Conservation (phyloP, 2,113 vertebrate species). For the Tachuris rubrigastra region DNA sequence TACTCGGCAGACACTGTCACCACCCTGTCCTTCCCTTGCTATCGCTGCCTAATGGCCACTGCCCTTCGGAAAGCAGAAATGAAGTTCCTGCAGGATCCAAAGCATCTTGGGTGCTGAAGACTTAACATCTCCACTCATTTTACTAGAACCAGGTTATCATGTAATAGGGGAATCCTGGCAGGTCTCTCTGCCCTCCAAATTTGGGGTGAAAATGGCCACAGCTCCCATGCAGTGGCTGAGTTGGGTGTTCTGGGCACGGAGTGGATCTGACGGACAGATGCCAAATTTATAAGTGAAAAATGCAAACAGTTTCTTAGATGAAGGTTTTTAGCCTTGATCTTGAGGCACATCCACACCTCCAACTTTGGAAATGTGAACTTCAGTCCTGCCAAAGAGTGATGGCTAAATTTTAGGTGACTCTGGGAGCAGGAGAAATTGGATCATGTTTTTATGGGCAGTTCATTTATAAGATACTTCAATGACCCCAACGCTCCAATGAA, state of each 20-base stretch:
- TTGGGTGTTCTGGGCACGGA: not conserved
- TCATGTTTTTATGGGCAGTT: not conserved
- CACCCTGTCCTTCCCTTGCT: not conserved
- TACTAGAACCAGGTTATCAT: not conserved
- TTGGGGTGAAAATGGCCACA: not conserved
- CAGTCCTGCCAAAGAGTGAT: not conserved
- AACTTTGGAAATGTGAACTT: rapidly evolving
- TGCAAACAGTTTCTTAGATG: not conserved
- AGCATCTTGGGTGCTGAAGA: not conserved
- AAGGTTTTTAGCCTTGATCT: not conserved
- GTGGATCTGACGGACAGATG: not conserved
- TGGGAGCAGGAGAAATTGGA: not conserved
- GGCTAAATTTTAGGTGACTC: not conserved
- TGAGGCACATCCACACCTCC: not conserved
- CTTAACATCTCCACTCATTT: not conserved
- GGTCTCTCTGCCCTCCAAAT: not conserved
- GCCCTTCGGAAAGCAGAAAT: not conserved
- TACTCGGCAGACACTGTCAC: not conserved
- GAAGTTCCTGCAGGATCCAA: not conserved
- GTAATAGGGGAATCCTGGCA: not conserved
- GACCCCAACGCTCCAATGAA: rapidly evolving
- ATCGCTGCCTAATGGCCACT: rapidly evolving
- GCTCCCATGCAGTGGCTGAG: not conserved
- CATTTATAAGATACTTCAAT: not conserved
- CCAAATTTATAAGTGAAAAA: not conserved